Evolutionary conservation across 1,140 invertebrate genomes (phyloP), one percentile per base, ranked within the genome.

Genomic region (Hypsibius dujardini): DNA sequence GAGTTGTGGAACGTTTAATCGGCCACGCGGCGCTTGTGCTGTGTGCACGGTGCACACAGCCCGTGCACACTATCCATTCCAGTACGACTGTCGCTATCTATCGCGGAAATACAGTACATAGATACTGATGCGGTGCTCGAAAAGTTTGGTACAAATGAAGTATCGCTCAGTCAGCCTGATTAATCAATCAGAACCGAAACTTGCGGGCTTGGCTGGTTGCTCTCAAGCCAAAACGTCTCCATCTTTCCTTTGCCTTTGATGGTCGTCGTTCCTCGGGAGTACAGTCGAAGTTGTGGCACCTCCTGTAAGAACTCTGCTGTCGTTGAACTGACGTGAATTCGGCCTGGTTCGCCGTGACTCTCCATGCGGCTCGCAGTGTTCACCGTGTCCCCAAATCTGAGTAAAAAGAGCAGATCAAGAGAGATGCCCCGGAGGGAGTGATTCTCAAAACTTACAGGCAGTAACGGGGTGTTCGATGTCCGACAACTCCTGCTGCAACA

Each of bases 401-500:
- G 82, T n/a, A n/a, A n/a, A n/a, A 72, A 80, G 81, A 42, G 56
- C 7, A 7, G n/a, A 56, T n/a, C 50, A 56, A 56, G n/a, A n/a
- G n/a, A n/a, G n/a, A n/a, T n/a, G n/a, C n/a, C n/a, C n/a, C n/a
- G n/a, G n/a, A n/a, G n/a, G n/a, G n/a, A n/a, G n/a, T n/a, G n/a
- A n/a, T n/a, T 7, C 7, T 7, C 50, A 56, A 7, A n/a, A 56
- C 50, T 56, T 56, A 56, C 15, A 87, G 78, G 74, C 86, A 87
- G 76, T 86, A 86, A 14, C 85, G 76, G 0, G 85, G 85, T 84
- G 85, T 85, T 47, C 82, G 84, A 15, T 83, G 80, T 1, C 85
- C 85, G 1, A 86, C 84, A 0, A 86, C 83, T 0, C 85, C 85
- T 0, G 84, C 92, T 0, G 92, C 73, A 76, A 76, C 47, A 46